Evolutionary conservation across 2,797 vertebrate species (phyloP).

Genomic region (Micromesistius poutassou): DNA sequence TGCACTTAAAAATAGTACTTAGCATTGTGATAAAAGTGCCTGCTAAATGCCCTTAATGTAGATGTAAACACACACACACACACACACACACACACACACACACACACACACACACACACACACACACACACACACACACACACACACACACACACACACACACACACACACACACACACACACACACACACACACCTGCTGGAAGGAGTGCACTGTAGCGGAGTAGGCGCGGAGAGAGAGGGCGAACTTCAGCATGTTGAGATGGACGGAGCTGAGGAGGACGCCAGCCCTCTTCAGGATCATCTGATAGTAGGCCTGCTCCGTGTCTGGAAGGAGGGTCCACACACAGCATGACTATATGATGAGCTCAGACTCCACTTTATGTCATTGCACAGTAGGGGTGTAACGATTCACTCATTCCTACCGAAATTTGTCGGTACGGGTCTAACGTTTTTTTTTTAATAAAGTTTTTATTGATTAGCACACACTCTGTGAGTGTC

Average conservation of each 20-base stretch:
- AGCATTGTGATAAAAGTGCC: too few species aligned
- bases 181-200: constrained; percentile 73
- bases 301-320: constrained; percentile 82
- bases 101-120: background rate
- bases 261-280: constrained; percentile 83
- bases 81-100: too few species aligned
- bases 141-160: background rate
- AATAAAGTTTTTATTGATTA: too few species aligned
- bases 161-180: background rate
- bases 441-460: too few species aligned
- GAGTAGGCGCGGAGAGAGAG: constrained; percentile 89
- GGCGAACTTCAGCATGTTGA: constrained; percentile 92
- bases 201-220: constrained; percentile 89
- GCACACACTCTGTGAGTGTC: too few species aligned
- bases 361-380: too few species aligned
- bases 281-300: constrained; percentile 80
- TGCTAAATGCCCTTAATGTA: too few species aligned
- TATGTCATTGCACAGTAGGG: too few species aligned
- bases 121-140: constrained; percentile 16
- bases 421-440: too few species aligned
- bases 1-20: too few species aligned
- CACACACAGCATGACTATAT: background rate
- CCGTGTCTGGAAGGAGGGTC: constrained; percentile 69
- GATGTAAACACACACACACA: too few species aligned
- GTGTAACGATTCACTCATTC: too few species aligned